Base-by-base conservation (phyloP, 2,888 invertebrate species). In the Creontiades dilutus region DNA sequence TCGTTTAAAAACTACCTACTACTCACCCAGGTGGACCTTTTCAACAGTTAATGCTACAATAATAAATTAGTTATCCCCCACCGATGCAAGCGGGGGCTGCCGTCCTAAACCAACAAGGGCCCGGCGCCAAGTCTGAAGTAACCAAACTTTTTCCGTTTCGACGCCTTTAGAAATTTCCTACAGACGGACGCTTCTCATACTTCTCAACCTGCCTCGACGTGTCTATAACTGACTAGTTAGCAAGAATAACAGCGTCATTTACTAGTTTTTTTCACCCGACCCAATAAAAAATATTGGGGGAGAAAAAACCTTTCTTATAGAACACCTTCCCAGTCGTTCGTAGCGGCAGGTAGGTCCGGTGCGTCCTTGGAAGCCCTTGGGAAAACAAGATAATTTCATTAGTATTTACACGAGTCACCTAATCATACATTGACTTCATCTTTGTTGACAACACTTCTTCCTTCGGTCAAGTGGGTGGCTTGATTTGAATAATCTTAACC, bases 1-100 rank as follows among this genome's bases (percentile, higher is more conserved):
- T 89, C 84, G 68, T 89, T 84, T 84, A 89, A 82, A 68, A 89
- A 82, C 89, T 84, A 89, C 84, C 89, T 89, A 47, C 81, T 82
- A 47, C 82, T 88, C 75, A 88, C 47, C 84, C 89, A 76, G 37
- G 23, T 68, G 89, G 75, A 82, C 57, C 68, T 61, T 82, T 61
- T 89, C 89, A 89, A 57, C 47, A 68, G 89, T 82, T 89, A 89
- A 82, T 82, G 82, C 82, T 23, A 82, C 82, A 82, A 82, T 82
- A 82, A 82, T 82, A 82, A 82, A 82, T 82, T 82, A 82, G 82
- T 82, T 82, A 82, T 82, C 52, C 82, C 82, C 52, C 82, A 52
- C 82, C 16, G 23, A 27, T 12, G 48, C 16, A 47, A 47, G 78
- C 37, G 46, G 46, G 78, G 47, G 47, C 11, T 37, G 76, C 37